These are phyloP conservation scores for Heliocidaris tuberculata DNA, from an alignment of 35 echinoderm and acorn worm species.

Conservation along the genomic window DNA sequence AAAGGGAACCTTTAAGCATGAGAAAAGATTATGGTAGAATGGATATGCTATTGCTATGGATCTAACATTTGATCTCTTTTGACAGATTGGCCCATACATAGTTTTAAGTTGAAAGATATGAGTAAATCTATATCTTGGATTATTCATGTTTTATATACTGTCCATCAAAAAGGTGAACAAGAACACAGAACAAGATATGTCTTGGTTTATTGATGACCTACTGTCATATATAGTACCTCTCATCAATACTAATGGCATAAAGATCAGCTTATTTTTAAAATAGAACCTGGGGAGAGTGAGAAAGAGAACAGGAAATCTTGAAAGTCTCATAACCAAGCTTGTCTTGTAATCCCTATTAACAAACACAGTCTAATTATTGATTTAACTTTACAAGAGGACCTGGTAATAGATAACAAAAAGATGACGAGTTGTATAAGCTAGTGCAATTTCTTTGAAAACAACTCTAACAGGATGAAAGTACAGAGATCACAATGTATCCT, in stretches of 20 bases:
- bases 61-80: too few relatives aligned
- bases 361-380: conserved; percentile 6
- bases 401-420: not conserved
- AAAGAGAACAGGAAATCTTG: not conserved
- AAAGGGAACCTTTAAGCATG: too few relatives aligned
- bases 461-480: not conserved
- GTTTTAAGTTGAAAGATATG: too few relatives aligned
- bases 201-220: not conserved
- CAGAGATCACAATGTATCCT: not conserved
- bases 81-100: too few relatives aligned
- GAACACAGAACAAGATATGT: not conserved
- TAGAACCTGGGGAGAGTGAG: not conserved
- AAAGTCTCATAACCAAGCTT: conserved; percentile 1
- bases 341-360: not conserved
- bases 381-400: not conserved
- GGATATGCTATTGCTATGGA: too few relatives aligned
- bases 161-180: not conserved
- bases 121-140: too few relatives aligned
- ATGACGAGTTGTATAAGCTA: not conserved
- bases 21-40: too few relatives aligned
- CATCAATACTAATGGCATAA: not conserved
- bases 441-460: conserved; percentile 5
- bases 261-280: not conserved
- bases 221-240: not conserved
- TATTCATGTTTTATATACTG: not conserved